These are phyloP conservation scores for Protodeltote pygarga DNA, from an alignment of 2,888 invertebrate species.

Conservation along the genomic window DNA sequence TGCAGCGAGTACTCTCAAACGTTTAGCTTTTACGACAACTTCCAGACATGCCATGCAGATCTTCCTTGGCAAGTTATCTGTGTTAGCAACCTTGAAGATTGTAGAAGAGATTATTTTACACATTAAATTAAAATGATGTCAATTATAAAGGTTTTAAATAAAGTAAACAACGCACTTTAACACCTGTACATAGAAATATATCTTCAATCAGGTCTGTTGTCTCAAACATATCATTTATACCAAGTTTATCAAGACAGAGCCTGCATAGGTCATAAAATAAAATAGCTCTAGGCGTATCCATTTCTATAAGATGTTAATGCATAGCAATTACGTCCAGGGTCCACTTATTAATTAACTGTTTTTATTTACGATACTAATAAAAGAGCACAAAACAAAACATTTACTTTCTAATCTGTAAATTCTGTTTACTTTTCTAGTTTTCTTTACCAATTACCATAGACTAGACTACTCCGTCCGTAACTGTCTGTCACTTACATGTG, in stretches of 20 bases:
- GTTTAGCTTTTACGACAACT: constrained; percentile 54
- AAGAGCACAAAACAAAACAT: no score
- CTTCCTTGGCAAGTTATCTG: constrained; percentile 65
- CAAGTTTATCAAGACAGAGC: constrained; percentile 60
- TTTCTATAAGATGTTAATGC: constrained; percentile 1
- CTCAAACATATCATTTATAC: constrained; percentile 51
- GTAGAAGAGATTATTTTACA: background rate
- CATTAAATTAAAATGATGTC: background rate
- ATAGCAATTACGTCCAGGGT: no score
- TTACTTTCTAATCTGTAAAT: no score
- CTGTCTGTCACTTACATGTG: no score
- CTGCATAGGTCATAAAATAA: constrained; percentile 61
- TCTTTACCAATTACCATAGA: no score
- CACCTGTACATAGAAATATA: constrained; percentile 56
- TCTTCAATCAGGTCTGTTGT: constrained; percentile 49
- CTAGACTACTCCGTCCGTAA: no score
- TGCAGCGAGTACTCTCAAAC: constrained; percentile 54
- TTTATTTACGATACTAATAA: no score
- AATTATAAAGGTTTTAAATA: background rate
- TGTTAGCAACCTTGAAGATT: constrained; percentile 47
- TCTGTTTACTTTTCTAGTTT: no score
- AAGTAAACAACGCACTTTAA: constrained; percentile 51
- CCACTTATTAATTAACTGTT: no score
- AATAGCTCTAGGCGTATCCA: constrained; percentile 41
- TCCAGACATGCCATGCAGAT: constrained; percentile 65